A percentile compares a stretch with the other conserved stretches of the same genome.
Evolutionary conservation across 1,140 invertebrate genomes (phyloP).

Genomic region (Fopius arisanus): DNA sequence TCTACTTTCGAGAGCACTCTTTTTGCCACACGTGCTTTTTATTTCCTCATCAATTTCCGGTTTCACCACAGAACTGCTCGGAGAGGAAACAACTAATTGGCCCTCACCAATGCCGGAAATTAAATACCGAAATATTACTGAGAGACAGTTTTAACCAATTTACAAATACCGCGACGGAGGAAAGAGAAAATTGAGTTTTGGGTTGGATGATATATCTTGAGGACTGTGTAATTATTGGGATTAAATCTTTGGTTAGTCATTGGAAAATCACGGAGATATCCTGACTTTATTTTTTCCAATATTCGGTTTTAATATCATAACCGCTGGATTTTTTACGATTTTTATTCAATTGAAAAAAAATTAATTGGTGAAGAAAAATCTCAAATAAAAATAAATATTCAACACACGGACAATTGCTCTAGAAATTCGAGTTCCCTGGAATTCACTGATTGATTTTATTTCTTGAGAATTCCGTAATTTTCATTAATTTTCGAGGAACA

Average conservation of each 20-base stretch:
- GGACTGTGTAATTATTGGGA: not conserved
- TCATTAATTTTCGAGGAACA: too few species aligned
- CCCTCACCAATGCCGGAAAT: slow-evolving; percentile 29
- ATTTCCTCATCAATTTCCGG: slow-evolving; percentile 33
- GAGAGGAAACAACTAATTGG: slow-evolving; percentile 31
- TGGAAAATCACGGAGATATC: too few species aligned
- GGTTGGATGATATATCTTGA: not conserved
- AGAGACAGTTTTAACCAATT: slow-evolving; percentile 1
- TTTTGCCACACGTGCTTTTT: slow-evolving; percentile 11
- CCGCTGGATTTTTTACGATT: too few species aligned
- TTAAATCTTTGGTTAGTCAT: not conserved
- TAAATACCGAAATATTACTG: slow-evolving; percentile 23
- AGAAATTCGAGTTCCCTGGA: too few species aligned
- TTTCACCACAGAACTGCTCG: not conserved
- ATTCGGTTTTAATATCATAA: too few species aligned
- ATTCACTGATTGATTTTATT: too few species aligned
- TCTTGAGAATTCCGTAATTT: too few species aligned
- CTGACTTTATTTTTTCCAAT: too few species aligned
- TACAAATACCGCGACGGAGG: not conserved
- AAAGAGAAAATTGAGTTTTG: not conserved
- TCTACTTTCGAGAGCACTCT: not conserved
- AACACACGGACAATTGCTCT: too few species aligned
- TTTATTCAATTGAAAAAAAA: too few species aligned
- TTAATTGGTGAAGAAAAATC: too few species aligned
- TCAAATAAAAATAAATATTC: too few species aligned